Evolutionary conservation across 2,113 vertebrate genomes (phyloP).

Genomic region (Pantherophis guttatus): DNA sequence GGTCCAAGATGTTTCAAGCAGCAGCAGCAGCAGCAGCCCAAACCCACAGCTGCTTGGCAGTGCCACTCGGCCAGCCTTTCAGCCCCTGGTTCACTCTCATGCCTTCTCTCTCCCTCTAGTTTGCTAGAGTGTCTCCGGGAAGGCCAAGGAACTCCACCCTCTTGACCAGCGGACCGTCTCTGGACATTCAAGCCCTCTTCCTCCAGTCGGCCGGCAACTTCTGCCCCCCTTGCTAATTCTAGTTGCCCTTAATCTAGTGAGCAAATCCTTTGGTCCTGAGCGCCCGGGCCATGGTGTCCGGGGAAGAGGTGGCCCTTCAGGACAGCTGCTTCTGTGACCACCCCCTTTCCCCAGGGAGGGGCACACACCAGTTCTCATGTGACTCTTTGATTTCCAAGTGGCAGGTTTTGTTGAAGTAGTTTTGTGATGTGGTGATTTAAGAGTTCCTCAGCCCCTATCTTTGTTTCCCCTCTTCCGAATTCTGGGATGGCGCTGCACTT

Average conservation of each 20-base stretch:
- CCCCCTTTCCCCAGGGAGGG: conserved; percentile 66
- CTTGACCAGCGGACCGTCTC: conserved; percentile 71
- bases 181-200: conserved; percentile 72
- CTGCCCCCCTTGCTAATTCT: conserved; percentile 76
- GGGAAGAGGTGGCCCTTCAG: conserved; percentile 61
- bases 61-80: background rate
- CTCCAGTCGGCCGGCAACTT: conserved; percentile 74
- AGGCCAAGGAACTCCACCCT: conserved; percentile 75
- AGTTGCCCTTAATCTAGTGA: conserved; percentile 81
- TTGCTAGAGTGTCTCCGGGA: conserved; percentile 76
- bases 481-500: conserved; percentile 66
- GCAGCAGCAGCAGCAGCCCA: background rate
- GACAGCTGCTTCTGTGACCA: conserved; percentile 67
- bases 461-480: conserved; percentile 38
- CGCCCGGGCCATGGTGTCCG: conserved; percentile 57
- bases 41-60: background rate
- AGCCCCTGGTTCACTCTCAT: background rate
- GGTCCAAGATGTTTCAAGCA: background rate
- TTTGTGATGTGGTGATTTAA: conserved; percentile 75
- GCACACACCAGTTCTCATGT: conserved; percentile 68
- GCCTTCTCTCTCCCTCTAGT: conserved; percentile 41
- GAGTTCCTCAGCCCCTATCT: conserved; percentile 23
- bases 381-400: conserved; percentile 73
- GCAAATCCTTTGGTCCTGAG: conserved; percentile 77
- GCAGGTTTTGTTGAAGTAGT: conserved; percentile 74